Conservation (phyloP, 2,888 invertebrate genomes). For the Drosophila yooni region DNA sequence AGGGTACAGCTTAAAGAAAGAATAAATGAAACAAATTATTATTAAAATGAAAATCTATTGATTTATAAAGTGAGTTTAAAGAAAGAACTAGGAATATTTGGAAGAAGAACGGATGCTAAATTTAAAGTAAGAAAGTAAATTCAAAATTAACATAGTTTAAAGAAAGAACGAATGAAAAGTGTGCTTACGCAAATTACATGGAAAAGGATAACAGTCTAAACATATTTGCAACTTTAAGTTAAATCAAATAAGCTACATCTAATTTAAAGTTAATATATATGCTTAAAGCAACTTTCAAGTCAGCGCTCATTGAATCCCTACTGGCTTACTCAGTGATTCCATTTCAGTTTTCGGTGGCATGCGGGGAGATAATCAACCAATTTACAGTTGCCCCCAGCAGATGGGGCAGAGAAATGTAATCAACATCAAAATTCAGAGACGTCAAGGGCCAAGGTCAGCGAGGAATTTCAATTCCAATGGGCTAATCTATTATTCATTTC, state of each 20-base stretch:
- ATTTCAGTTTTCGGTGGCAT: background rate
- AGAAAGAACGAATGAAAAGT: background rate
- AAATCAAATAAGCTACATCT: background rate
- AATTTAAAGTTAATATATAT: slow-evolving; percentile 16
- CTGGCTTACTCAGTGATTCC: background rate
- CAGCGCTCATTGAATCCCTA: slow-evolving; percentile 1
- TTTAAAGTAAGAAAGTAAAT: background rate
- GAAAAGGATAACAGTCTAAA: background rate
- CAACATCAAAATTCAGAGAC: slow-evolving; percentile 54
- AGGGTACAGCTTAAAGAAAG: background rate
- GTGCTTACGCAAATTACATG: background rate
- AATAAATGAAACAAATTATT: background rate
- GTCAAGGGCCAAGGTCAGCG: slow-evolving; percentile 67
- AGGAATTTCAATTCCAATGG: slow-evolving; percentile 61
- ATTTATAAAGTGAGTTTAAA: background rate
- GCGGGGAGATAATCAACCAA: slow-evolving; percentile 55
- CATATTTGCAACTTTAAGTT: background rate
- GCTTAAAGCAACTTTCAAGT: background rate
- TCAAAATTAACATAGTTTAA: background rate
- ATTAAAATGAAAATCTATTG: background rate
- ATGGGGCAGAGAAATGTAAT: slow-evolving; percentile 52
- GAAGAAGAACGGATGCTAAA: background rate
- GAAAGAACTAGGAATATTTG: background rate
- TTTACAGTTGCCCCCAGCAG: slow-evolving; percentile 46
- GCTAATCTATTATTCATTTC: slow-evolving; percentile 67